Evolutionary conservation across 1,140 invertebrate species (phyloP), one percentile per base, ranked within the genome.

Genomic region (Neoseiulus cucumeris): DNA sequence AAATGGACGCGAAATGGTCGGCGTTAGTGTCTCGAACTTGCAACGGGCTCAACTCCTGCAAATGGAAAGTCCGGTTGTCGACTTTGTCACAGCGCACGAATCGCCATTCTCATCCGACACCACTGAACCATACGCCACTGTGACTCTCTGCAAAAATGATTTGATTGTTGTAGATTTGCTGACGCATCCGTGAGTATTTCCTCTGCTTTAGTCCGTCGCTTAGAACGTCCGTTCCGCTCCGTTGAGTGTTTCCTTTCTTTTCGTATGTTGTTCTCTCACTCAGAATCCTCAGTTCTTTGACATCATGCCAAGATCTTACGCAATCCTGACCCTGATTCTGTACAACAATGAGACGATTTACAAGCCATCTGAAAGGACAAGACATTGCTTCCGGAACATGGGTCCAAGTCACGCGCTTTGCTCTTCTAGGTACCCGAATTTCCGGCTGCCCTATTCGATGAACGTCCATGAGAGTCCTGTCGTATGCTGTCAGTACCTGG

Each of bases 51-150:
- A 68, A 70, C 72, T 97, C 64, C 79, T 98, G 69, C 93, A 98
- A 81, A 98, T 99, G 95, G 95, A 98, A 73, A 91, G 97, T 77
- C 89, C 86, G 73, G 91, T 99, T 64, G 83, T 98, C 64, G 93
- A 96, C 81, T 98, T 98, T 81, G 85, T 97, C 71, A 88, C 87
- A 30, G 79, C 96, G 22, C 94, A 89, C 78, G 89, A 96, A 76
- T 92, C 85, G 71, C 91, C 91, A 28, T 98, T 65, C 64, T 44
- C 68, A 20, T 65, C 79, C 93, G 93, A 96, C 76, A 85, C 87
- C 75, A 89, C 92, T 79, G 93, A 98, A 75, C 94, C 95, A 55
- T 94, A 94, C 77, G 92, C 90, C 70, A 88, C 98, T 73, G 89
- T 96, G 71, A 94, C 97, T 70, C 81, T 99, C 67, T 83, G 98